Evolutionary conservation across 2,888 invertebrate species (phyloP), one percentile per base, ranked within the genome.

Genomic region (Epicampocera succincta): DNA sequence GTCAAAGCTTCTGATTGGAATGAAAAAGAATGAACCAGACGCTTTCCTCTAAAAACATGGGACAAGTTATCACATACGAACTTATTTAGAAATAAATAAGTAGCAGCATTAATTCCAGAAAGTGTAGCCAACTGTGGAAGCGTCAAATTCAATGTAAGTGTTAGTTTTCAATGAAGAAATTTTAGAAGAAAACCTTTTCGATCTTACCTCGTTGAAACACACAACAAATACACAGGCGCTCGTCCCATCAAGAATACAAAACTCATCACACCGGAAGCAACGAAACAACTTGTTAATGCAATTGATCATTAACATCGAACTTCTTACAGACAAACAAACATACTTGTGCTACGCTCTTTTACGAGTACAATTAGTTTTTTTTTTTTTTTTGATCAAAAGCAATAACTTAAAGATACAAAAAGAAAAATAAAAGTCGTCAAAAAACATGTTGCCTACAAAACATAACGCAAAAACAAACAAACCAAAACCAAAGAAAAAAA

Each of bases 201-300:
- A 4, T 1, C 38, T 42, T 9, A 40, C 25, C 50, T 61, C 71
- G 17, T 60, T 9, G n/a, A 46, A 29, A 38, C 33, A 21, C n/a
- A 17, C 56, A n/a, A 6, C 15, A 5, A 17, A 19, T 19, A 48
- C 15, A 40, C 29, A 44, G 12, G 15, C 15, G 38, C 56, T 38
- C 19, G 17, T 33, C 38, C 38, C 8, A 9, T 33, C 33, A 33
- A 33, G 29, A 11, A 52, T 17, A 52, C 12, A 12, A 21, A 52
- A 56, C 15, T 38, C 60, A 66, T 15, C 52, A 72, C 72, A 80
- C 76, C 80, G 80, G 80, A 76, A 80, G 61, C 80, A 80, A 56
- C 52, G 75, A 69, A 75, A 80, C 38, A 75, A 75, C 75, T 80
- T 71, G 80, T 75, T 72, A 42, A 75, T 54, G 71, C 66, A 80